phyloP scores from a whole-genome alignment of 2,888 invertebrate genomes.

The Phlogophora meticulosa region DNA sequence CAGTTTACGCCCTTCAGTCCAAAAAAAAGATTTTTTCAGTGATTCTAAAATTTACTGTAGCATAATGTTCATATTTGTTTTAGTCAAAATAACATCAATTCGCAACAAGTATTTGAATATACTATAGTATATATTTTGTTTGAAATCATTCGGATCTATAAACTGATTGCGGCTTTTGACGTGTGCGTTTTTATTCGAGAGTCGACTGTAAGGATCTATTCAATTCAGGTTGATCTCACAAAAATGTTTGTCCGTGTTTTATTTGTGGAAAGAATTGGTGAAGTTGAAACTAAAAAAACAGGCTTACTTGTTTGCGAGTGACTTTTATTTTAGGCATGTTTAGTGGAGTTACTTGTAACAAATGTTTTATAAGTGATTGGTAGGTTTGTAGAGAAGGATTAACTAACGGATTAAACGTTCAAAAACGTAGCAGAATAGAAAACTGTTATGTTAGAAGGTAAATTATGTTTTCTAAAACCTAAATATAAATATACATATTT shows the following conservation, averaged over 20 bases:
- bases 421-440: neutral
- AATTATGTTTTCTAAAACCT: neutral
- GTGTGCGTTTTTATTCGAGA: constrained; percentile 31
- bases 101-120: too few relatives aligned
- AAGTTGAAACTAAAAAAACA: constrained; percentile 28
- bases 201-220: constrained; percentile 22
- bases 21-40: too few relatives aligned
- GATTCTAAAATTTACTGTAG: too few relatives aligned
- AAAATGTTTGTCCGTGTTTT: constrained; percentile 32
- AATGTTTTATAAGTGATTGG: neutral
- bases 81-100: too few relatives aligned
- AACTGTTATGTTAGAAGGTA: neutral
- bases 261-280: constrained; percentile 14
- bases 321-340: constrained; percentile 21
- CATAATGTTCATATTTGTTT: too few relatives aligned
- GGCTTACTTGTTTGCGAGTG: neutral
- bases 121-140: constrained; percentile 57
- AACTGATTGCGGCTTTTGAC: constrained; percentile 60
- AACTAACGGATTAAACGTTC: neutral
- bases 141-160: constrained; percentile 57
- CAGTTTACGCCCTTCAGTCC: too few relatives aligned
- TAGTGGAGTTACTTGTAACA: neutral
- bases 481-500: too few relatives aligned
- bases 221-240: constrained; percentile 28
- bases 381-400: neutral